Conservation (phyloP, 2,888 invertebrate species). For the Acanthacorydalis orientalis region DNA sequence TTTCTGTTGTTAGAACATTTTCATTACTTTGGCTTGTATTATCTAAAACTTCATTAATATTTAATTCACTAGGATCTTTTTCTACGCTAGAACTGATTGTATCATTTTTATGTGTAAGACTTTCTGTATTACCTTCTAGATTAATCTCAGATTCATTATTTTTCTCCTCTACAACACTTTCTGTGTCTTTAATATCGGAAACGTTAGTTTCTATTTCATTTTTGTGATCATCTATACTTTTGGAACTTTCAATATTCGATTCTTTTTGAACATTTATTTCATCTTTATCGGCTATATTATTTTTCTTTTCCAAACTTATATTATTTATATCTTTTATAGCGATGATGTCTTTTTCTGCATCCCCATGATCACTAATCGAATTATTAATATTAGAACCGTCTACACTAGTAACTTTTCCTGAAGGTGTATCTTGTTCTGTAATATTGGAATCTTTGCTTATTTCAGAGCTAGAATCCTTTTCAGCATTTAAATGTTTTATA, state of each 20-base stretch:
- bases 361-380: background rate
- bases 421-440: background rate
- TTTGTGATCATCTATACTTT: background rate
- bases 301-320: background rate
- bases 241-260: background rate
- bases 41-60: slow-evolving; percentile 9
- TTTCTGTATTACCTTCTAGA: background rate
- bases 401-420: background rate
- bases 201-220: no score
- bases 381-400: background rate
- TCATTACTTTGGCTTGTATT: slow-evolving; percentile 1
- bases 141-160: background rate
- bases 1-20: slow-evolving; percentile 8
- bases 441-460: background rate
- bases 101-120: slow-evolving; percentile 3
- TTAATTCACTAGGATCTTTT: background rate
- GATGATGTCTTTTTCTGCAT: no score
- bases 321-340: no score
- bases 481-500: background rate
- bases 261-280: slow-evolving; percentile 3
- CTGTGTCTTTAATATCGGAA: background rate
- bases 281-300: background rate
- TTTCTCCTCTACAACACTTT: background rate
- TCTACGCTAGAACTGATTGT: background rate
- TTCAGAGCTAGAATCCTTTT: background rate